A percentile compares a stretch with the other conserved stretches of the same genome.
Conservation (phyloP, 1,140 invertebrate genomes). For the Drosophila virilis region DNA sequence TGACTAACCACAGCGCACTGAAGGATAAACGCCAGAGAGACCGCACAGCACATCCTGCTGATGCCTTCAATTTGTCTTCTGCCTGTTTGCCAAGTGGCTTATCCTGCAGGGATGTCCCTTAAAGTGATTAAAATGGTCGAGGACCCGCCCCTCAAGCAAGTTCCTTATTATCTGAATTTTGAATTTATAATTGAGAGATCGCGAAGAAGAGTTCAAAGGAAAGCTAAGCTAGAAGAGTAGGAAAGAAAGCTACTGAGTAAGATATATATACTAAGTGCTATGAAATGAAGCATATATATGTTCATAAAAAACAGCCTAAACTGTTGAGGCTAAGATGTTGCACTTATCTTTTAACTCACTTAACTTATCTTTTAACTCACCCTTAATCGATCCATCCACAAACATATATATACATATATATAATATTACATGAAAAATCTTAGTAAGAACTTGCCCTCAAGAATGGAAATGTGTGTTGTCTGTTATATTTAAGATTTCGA, state of each 20-base stretch:
- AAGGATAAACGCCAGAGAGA: slow-evolving; percentile 32
- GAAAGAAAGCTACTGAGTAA: not conserved
- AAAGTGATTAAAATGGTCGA: slow-evolving; percentile 35
- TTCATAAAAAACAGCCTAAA: no score
- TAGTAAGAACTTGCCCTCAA: no score
- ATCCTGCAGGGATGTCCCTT: slow-evolving; percentile 8
- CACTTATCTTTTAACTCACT: no score
- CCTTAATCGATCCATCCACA: no score
- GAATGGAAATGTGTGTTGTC: no score
- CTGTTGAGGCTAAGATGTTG: no score
- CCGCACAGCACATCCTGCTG: slow-evolving; percentile 26
- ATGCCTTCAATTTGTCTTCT: slow-evolving; percentile 31
- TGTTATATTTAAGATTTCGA: no score
- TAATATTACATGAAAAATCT: no score
- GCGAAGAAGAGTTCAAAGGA: not conserved
- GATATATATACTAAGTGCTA: not conserved
- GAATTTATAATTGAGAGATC: slow-evolving; percentile 1
- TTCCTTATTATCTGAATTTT: not conserved
- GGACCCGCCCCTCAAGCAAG: not conserved
- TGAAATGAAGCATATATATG: no score
- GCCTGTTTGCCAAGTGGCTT: slow-evolving; percentile 1
- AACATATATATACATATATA: no score
- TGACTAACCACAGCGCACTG: slow-evolving; percentile 41
- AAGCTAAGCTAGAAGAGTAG: not conserved
- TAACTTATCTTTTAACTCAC: no score